phyloP scores from a whole-genome alignment of 2,797 vertebrate genomes.

The Momotus momota region DNA sequence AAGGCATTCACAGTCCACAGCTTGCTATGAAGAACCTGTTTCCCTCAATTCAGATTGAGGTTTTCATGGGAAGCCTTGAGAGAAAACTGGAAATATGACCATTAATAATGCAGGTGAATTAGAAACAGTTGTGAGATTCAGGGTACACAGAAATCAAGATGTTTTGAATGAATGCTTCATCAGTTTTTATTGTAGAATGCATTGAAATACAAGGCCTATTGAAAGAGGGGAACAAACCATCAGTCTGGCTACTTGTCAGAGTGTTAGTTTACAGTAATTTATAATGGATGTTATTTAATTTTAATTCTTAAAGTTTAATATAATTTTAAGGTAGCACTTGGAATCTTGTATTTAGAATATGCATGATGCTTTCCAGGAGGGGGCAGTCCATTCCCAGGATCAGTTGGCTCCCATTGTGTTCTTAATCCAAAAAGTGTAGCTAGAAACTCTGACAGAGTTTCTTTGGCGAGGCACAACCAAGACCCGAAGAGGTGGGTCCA shows the following conservation, averaged over 20 bases:
- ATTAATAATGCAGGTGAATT: not conserved
- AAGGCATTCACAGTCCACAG: not conserved
- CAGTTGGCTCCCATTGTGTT: conserved; percentile 33
- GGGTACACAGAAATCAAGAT: not conserved
- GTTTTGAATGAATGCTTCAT: not conserved
- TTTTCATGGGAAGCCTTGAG: not conserved
- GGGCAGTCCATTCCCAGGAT: not conserved
- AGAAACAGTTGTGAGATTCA: not conserved
- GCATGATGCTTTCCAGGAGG: not conserved
- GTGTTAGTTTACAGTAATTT: not conserved
- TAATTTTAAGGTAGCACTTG: not conserved
- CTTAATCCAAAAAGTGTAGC: conserved; percentile 81
- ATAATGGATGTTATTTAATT: not conserved
- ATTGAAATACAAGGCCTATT: not conserved
- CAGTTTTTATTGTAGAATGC: not conserved
- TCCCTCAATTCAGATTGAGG: not conserved
- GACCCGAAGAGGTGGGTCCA: conserved; percentile 85
- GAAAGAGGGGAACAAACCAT: not conserved
- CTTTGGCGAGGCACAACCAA: conserved; percentile 85
- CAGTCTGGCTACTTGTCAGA: not conserved
- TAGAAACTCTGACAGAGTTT: conserved; percentile 86
- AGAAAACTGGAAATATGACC: not conserved
- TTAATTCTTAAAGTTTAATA: not conserved
- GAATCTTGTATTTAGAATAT: fast-evolving
- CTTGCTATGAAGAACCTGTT: fast-evolving